Evolutionary conservation across 2,888 invertebrate genomes (phyloP).

Genomic region (Calliphora vomitoria): DNA sequence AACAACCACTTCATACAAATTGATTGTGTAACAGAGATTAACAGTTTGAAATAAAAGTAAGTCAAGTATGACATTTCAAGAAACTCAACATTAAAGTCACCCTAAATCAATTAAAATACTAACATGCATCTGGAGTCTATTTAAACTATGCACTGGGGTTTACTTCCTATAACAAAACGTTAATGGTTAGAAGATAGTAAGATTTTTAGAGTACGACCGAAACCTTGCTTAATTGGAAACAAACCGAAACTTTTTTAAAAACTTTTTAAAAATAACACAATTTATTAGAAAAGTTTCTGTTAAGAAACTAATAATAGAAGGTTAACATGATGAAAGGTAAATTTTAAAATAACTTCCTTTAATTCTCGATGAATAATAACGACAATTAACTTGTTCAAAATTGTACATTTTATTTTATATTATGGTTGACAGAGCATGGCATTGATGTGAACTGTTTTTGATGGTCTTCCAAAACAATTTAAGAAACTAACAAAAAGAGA

Average conservation of each 20-base stretch:
- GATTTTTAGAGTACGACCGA: no score
- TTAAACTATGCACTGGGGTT: background rate
- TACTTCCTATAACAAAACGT: background rate
- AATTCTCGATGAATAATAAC: background rate
- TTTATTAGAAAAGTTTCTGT: no score
- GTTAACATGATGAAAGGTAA: no score
- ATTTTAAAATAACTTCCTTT: background rate
- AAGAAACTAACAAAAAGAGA: background rate
- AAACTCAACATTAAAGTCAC: slow-evolving; percentile 8
- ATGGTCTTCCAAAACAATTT: background rate
- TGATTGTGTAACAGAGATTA: background rate
- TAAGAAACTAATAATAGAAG: no score
- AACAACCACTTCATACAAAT: slow-evolving; percentile 33
- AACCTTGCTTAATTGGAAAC: no score
- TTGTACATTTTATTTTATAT: slow-evolving; percentile 35
- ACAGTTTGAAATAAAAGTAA: slow-evolving; percentile 11
- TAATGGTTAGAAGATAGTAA: background rate
- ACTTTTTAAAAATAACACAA: no score
- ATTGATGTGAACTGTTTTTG: slow-evolving; percentile 7
- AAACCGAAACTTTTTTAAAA: no score
- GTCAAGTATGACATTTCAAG: slow-evolving; percentile 29
- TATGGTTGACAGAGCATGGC: slow-evolving; percentile 36
- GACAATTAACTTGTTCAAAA: slow-evolving; percentile 43
- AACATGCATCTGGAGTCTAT: background rate
- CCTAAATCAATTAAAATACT: slow-evolving; percentile 15